Base-by-base conservation (phyloP, 2,888 invertebrate genomes). In the Erebia epiphron region DNA sequence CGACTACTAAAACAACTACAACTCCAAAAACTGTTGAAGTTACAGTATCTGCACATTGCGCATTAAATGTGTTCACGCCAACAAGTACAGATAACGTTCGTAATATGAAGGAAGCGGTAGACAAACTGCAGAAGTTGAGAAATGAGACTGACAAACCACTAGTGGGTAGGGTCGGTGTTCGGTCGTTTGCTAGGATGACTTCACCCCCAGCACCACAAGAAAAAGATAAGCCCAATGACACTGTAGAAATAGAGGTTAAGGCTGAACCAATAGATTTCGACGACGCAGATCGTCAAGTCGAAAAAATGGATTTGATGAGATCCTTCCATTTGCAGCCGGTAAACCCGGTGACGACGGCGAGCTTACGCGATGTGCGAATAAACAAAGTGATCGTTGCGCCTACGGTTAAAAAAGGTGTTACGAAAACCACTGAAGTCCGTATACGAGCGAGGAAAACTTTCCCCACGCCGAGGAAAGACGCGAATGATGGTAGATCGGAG, bases 121-220 rank as follows among this genome's bases (percentile, higher is more conserved):
- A 81, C 1, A 89, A 88, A 73, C 78, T 87, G 16, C 86, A 89
- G 60, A 88, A 82, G 68, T 62, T 86, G 1, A 79, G 85, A 35
- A 83, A 78, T 1, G 83, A 81, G 0, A 75, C 80, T 0, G 85
- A 88, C 8, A 79, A 75, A 52, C 75, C 86, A 0, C 75, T 82
- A 8, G 84, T 91, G 1, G 92, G 92, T 0, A 79, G 85, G 14
- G 91, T 93, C 0, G 93, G 92, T 0, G 93, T 93, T 0, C 79
- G 91, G 14, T 87, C 93, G 0, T 93, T 93, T 74, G 93, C 93
- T 0, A 83, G 92, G 2, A 91, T 92, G 79, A 84, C 86, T 65
- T 90, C 92, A 66, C 84, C 87, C 0, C 76, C 79, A 11, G 66
- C 75, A 64, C 67, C 57, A 1, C 58, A 11, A 66, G 70, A 75